A percentile compares a stretch with the other conserved stretches of the same genome.
Evolutionary conservation across 2,113 vertebrate genomes (phyloP).

Genomic region (Centropristis striata): DNA sequence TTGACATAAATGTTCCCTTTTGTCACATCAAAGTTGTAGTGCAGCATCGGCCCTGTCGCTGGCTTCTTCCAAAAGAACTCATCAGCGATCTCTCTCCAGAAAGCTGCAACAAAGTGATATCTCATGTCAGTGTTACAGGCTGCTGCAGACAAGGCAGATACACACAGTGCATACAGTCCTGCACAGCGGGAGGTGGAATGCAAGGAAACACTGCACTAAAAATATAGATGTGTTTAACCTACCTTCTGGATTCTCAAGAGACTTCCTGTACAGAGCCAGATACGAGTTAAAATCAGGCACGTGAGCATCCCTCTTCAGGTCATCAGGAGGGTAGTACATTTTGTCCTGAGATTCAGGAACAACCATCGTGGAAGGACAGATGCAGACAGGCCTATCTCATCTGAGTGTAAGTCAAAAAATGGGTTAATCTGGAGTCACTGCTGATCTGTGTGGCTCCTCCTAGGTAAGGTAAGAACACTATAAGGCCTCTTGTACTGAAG

Average conservation of each 20-base stretch:
- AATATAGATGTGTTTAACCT: constrained; percentile 52
- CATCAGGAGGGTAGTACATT: constrained; percentile 77
- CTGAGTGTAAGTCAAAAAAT: constrained; percentile 38
- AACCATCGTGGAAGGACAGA: constrained; percentile 75
- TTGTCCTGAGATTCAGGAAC: constrained; percentile 78
- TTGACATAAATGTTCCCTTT: constrained; percentile 85
- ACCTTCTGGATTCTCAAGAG: constrained; percentile 87
- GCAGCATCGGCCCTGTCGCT: constrained; percentile 80
- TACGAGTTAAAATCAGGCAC: constrained; percentile 85
- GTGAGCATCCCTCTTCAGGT: constrained; percentile 82
- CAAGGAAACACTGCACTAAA: constrained; percentile 26
- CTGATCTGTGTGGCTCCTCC: constrained; percentile 63
- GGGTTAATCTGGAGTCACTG: constrained; percentile 58
- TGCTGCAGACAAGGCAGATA: constrained; percentile 22
- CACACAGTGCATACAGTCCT: neutral
- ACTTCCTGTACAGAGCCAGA: constrained; percentile 83
- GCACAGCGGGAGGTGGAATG: constrained; percentile 3
- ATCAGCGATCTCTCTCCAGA: constrained; percentile 85
- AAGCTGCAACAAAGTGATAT: constrained; percentile 72
- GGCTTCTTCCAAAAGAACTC: constrained; percentile 87
- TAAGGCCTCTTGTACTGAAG: constrained; percentile 60
- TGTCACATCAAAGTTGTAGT: constrained; percentile 88
- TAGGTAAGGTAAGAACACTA: constrained; percentile 40
- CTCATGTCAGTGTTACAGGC: constrained; percentile 8
- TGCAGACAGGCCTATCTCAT: constrained; percentile 35